Base-by-base conservation (phyloP, 2,888 invertebrate species). In the Lucinisca nassula region DNA sequence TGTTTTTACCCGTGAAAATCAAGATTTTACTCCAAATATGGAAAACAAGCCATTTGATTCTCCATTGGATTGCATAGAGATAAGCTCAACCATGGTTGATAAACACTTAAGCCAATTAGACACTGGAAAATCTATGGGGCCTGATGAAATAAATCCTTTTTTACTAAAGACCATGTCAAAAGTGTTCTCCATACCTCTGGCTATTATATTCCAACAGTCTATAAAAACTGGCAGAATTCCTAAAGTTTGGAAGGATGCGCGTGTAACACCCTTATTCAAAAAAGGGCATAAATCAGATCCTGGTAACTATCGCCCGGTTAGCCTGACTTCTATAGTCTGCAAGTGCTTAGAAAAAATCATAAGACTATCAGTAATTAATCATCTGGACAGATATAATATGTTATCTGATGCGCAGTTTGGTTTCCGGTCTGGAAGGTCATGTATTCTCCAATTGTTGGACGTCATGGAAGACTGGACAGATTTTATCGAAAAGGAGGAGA, bases 331-430 rank as follows among this genome's bases (percentile, higher is more conserved):
- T 37, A 49, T 84, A 58, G 81, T 58, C 14, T 89, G 87, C 32
- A 93, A 92, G 73, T 79, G n/a, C n/a, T n/a, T n/a, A n/a, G n/a
- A n/a, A n/a, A n/a, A n/a, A n/a, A n/a, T n/a, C n/a, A n/a, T n/a
- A n/a, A n/a, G n/a, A n/a, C n/a, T n/a, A n/a, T n/a, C n/a, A 78
- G 70, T 91, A 61, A 87, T 88, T 80, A 58, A 35, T 3, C 86
- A 85, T 77, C 37, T 86, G n/a, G 85, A 85, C 8, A 37, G 75
- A 0, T 35, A 80, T 58, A 74, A 84, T 67, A 87, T 92, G 12
- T 79, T 91, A 12, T 45, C 78, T 27, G 85, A 90, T 38, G 32
- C 38, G 4, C 90, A 93, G 75, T 86, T 90, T 79, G 90, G 91
- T 1, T 92, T 92, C 55, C 45, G 90, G 17, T 82, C 49, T 32